Evolutionary conservation across 2,113 vertebrate genomes (phyloP), one percentile per base, ranked within the genome.

Genomic region (Chionis minor): DNA sequence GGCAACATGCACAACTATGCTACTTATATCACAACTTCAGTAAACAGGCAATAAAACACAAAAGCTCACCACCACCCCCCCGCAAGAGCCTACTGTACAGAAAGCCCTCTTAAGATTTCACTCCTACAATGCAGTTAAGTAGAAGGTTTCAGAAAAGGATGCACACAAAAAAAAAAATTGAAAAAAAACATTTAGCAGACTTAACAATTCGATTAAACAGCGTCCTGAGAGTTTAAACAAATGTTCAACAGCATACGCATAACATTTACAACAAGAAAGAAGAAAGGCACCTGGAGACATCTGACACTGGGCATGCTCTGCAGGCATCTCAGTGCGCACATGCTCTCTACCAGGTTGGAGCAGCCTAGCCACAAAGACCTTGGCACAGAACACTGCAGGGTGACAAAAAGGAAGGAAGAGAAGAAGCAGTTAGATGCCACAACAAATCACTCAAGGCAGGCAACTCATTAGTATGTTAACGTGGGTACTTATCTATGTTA

Each of bases 291-390:
- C 99, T 99, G 99, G 99, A 99, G 99, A 99, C 99, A 99, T 99
- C 99, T 99, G 99, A 99, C 99, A 99, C 99, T 99, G 98, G 99
- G 99, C 99, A 99, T 99, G 99, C 99, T 99, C 99, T 99, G 99
- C 99, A 99, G 99, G 99, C 99, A 99, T 99, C 99, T 99, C 99
- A 99, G 99, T 99, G 99, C 99, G 99, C 99, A 99, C 99, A 99
- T 99, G 99, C 99, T 99, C 99, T 99, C 99, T 99, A 99, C 99
- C 99, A 99, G 99, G 99, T 99, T 99, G 98, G 99, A 99, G 99
- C 99, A 99, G 99, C 99, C 99, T 99, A 99, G 99, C 99, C 99
- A 99, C 99, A 99, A 99, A 99, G 99, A 99, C 99, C 99, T 99
- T 99, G 99, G 99, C 98, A 99, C 99, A 99, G 99, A 99, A 99